Conservation (phyloP, 2,113 vertebrate species). For the Triplophysa tibetana region DNA sequence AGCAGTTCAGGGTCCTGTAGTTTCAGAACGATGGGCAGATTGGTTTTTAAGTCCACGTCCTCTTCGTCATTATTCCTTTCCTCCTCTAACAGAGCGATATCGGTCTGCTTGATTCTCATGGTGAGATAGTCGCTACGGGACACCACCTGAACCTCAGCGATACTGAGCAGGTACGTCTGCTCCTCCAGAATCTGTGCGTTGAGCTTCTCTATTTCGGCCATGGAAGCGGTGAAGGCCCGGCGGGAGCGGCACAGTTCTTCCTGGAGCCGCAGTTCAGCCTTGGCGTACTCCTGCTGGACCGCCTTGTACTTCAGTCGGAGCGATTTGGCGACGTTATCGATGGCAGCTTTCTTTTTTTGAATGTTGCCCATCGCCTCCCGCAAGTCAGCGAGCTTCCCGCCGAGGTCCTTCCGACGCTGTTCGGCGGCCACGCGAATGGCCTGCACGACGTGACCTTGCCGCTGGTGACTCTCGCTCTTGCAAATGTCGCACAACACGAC, state of each 20-base stretch:
- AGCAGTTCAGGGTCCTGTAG: conserved; percentile 89
- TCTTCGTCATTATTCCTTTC: conserved; percentile 78
- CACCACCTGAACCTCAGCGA: conserved; percentile 92
- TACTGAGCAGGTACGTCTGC: conserved; percentile 89
- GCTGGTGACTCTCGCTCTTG: conserved; percentile 77
- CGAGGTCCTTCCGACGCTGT: conserved; percentile 84
- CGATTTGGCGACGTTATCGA: conserved; percentile 85
- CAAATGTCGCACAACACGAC: conserved; percentile 86
- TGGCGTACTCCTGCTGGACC: conserved; percentile 88
- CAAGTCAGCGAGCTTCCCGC: conserved; percentile 77
- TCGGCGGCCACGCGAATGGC: conserved; percentile 85
- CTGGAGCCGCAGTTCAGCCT: conserved; percentile 86
- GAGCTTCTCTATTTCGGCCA: conserved; percentile 88
- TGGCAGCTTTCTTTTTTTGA: conserved; percentile 84
- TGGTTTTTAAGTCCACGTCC: conserved; percentile 80
- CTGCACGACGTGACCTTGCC: conserved; percentile 80
- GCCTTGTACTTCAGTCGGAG: conserved; percentile 82
- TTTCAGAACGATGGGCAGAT: conserved; percentile 80
- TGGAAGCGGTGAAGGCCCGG: conserved; percentile 82
- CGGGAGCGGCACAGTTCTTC: conserved; percentile 87
- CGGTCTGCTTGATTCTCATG: conserved; percentile 90
- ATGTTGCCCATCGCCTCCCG: conserved; percentile 84
- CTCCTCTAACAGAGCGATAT: conserved; percentile 87
- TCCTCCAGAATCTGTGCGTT: conserved; percentile 91
- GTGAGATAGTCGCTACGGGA: conserved; percentile 95